Evolutionary conservation across 2,888 invertebrate genomes (phyloP).

Genomic region (Perizoma affinitatum): DNA sequence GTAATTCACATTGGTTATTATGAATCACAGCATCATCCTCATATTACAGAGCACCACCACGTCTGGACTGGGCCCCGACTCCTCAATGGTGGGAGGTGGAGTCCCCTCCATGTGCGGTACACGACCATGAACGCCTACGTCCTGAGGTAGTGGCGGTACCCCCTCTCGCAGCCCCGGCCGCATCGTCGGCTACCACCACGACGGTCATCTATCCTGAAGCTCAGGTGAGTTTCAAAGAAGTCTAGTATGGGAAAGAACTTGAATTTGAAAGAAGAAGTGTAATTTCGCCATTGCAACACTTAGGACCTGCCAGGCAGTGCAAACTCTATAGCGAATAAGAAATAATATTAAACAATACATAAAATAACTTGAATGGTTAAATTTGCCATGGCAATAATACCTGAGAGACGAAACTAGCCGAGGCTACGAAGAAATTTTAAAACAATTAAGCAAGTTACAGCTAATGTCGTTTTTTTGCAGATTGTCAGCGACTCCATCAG

Average conservation of each 20-base stretch:
- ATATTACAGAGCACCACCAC: constrained; percentile 65
- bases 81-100: constrained; percentile 85
- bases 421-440: no score
- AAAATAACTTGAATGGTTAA: no score
- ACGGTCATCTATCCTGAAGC: constrained; percentile 96
- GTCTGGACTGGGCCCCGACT: constrained; percentile 78
- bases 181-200: constrained; percentile 93
- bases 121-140: constrained; percentile 92
- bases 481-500: constrained; percentile 98
- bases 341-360: no score
- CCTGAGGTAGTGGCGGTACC: constrained; percentile 95
- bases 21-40: background rate
- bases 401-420: no score
- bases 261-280: background rate
- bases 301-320: no score
- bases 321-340: no score
- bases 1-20: no score
- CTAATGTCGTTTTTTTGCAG: constrained; percentile 82
- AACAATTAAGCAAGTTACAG: no score
- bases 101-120: constrained; percentile 88
- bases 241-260: constrained; percentile 49
- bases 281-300: no score
- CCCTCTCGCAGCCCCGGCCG: constrained; percentile 95
- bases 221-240: constrained; percentile 83
- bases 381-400: no score